These are phyloP conservation scores for Cecropterus lyciades DNA, from an alignment of 1,140 invertebrate genomes.

Conservation along the genomic window DNA sequence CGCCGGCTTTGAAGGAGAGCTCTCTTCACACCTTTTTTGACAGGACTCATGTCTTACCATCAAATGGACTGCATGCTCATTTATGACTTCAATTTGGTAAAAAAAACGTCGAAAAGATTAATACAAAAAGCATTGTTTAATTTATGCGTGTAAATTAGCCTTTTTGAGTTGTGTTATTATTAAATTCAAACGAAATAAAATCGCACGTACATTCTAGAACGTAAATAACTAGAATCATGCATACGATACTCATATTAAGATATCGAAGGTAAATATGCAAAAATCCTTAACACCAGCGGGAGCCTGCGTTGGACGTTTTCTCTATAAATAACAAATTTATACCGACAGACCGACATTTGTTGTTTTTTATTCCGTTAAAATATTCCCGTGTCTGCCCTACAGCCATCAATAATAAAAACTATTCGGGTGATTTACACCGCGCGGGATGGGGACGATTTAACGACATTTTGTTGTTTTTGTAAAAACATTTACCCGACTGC, in stretches of 20 bases:
- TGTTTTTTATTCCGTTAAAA: constrained; percentile 25
- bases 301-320: constrained; percentile 7
- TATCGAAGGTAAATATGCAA: constrained; percentile 15
- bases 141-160: no score
- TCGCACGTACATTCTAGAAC: not conserved
- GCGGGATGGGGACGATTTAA: not conserved
- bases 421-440: not conserved
- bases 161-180: no score
- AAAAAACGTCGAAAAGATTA: no score
- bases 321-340: constrained; percentile 27
- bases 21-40: no score
- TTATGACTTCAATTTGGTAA: no score
- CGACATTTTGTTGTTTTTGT: not conserved
- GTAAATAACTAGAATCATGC: constrained; percentile 6
- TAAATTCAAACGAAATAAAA: no score
- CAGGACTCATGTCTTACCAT: no score
- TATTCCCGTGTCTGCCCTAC: constrained; percentile 17
- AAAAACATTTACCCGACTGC: no score
- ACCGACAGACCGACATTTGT: constrained; percentile 8
- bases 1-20: no score
- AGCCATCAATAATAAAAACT: constrained; percentile 25
- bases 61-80: no score
- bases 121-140: no score
- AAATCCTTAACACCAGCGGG: constrained; percentile 14
- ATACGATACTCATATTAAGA: constrained; percentile 14